Evolutionary conservation across 2,113 vertebrate species (phyloP), one percentile per base, ranked within the genome.

Genomic region (Periophthalmodon schlosseri): DNA sequence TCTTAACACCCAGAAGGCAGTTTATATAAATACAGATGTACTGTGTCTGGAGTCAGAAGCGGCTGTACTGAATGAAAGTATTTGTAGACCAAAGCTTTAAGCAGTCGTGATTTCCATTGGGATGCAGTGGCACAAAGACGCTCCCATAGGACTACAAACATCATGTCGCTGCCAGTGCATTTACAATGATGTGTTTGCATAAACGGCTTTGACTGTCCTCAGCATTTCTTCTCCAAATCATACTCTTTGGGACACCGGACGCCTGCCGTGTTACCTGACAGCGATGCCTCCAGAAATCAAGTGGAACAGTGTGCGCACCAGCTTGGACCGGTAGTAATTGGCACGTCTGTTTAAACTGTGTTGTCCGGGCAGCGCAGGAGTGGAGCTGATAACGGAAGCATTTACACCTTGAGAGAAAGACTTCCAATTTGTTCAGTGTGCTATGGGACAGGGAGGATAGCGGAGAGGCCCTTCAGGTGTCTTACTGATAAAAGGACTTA

Each of bases 361-460:
- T 82, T 76, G 76, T 47, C 73, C 16, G 34, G 69, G 68, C 36
- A 76, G 79, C 65, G 85, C 75, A 74, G 86, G 73, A 85, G 81
- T 66, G 56, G 81, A 73, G 78, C 77, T 88, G 86, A 90, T 90
- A 89, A 86, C 83, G 74, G 70, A 60, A 75, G 80, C 79, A 87
- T 89, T 88, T 89, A 89, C 54, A 75, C 78, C 33, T 18, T 1
- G 47, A 77, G 60, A 87, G 80, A 81, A 74, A 78, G 81, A 80
- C 75, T 80, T 69, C 69, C 72, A 87, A 82, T 88, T 83, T 80
- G 56, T 74, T 63, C 78, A 87, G 75, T 75, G 23, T 44, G 77
- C 64, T 36, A 47, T 74, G 71, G 75, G 77, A 76, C 74, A 86
- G 77, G 79, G 76, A 44, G 80, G 71, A 74, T 72, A 68, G 73